These are phyloP conservation scores for Cephus runcator DNA, from an alignment of 2,888 invertebrate species.

Conservation along the genomic window DNA sequence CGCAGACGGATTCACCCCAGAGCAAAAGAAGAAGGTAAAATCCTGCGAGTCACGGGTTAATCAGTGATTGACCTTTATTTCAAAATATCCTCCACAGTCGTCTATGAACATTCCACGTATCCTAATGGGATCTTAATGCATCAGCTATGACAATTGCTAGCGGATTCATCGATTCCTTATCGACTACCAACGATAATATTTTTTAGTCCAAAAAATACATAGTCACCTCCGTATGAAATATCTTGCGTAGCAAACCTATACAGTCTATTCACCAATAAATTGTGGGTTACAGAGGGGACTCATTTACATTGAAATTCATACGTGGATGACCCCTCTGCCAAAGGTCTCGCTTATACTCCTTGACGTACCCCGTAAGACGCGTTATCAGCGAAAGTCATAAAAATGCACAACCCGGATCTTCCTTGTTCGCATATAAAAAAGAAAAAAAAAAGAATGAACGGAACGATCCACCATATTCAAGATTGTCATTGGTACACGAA, in stretches of 20 bases:
- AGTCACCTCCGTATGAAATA: background rate
- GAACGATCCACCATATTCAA: background rate
- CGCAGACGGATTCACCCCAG: conserved; percentile 47
- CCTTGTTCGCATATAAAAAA: background rate
- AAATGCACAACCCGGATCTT: background rate
- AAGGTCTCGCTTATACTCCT: background rate
- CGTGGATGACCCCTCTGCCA: background rate
- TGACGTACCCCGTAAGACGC: background rate
- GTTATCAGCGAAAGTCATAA: background rate
- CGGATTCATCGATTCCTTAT: background rate
- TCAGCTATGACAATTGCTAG: background rate
- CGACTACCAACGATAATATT: background rate
- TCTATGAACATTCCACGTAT: background rate
- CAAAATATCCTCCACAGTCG: background rate
- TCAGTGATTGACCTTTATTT: background rate
- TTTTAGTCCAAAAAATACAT: background rate
- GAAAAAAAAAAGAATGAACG: background rate
- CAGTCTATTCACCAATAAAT: no score
- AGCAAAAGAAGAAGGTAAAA: conserved; percentile 56
- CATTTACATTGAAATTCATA: background rate
- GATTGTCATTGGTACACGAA: background rate
- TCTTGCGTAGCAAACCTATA: background rate
- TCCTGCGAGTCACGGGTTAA: background rate
- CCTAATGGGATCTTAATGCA: background rate
- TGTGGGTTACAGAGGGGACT: background rate